Conservation (phyloP, 2,888 invertebrate genomes). For the Apodemia hepburni region DNA sequence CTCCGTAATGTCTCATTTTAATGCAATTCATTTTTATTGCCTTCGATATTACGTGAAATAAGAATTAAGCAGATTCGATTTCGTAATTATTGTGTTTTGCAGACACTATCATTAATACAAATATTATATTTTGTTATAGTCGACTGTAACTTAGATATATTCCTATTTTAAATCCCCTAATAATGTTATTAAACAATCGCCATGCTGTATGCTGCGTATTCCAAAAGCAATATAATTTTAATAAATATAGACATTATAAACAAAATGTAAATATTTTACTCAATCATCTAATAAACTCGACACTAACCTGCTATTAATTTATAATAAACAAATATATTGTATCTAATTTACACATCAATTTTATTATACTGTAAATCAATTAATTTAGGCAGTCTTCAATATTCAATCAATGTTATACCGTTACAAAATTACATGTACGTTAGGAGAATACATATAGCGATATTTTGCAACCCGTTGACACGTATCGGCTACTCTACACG, state of each 20-base stretch:
- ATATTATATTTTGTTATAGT: too few species aligned
- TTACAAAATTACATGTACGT: constrained; percentile 49
- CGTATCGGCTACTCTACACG: background rate
- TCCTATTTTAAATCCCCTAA: too few species aligned
- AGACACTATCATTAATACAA: too few species aligned
- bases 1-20: too few species aligned
- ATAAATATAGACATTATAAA: constrained; percentile 36
- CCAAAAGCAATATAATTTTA: constrained; percentile 17
- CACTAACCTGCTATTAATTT: constrained; percentile 7
- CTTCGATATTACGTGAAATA: too few species aligned
- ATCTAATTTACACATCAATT: constrained; percentile 61
- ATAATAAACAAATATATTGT: constrained; percentile 31
- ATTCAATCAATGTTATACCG: constrained; percentile 64
- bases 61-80: too few species aligned
- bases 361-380: constrained; percentile 55
- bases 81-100: too few species aligned
- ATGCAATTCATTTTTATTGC: too few species aligned
- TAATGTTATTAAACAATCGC: background rate
- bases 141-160: too few species aligned
- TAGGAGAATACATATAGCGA: background rate
- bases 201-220: background rate
- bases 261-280: constrained; percentile 28
- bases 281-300: constrained; percentile 14
- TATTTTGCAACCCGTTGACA: background rate
- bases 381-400: constrained; percentile 78